Evolutionary conservation across 2,888 invertebrate genomes (phyloP).

Genomic region (Stenoptilia bipunctidactyla): DNA sequence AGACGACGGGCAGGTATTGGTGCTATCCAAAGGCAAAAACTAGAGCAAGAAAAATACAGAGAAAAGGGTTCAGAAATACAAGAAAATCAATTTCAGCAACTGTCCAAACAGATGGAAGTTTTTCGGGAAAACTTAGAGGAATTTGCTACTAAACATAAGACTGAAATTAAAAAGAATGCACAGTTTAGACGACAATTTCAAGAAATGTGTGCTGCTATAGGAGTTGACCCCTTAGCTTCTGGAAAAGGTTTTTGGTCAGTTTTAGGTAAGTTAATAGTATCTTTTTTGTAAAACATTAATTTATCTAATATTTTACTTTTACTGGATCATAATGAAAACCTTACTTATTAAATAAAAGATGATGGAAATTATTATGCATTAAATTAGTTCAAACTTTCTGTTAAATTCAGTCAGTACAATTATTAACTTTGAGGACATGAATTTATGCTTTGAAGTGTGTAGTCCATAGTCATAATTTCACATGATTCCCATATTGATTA

Average conservation of each 20-base stretch:
- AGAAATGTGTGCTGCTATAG: constrained; percentile 99
- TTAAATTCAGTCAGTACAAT: no score
- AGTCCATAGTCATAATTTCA: no score
- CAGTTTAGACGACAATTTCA: constrained; percentile 97
- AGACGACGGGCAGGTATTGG: constrained; percentile 88
- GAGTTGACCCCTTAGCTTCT: constrained; percentile 97
- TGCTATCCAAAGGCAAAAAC: constrained; percentile 89
- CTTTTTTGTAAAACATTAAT: background rate
- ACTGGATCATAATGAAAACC: no score
- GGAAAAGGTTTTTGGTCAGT: constrained; percentile 99
- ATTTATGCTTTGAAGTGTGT: no score
- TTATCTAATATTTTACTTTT: background rate
- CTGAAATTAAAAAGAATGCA: constrained; percentile 93
- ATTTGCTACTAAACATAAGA: constrained; percentile 95
- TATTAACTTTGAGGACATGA: no score
- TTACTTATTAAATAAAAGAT: no score
- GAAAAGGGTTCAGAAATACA: constrained; percentile 94
- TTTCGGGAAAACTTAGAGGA: constrained; percentile 94
- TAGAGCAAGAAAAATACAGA: constrained; percentile 90
- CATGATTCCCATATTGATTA: no score
- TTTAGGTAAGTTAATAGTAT: constrained; percentile 70
- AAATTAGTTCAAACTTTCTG: no score
- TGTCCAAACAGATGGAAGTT: constrained; percentile 94
- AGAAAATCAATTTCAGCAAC: constrained; percentile 91
- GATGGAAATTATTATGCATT: no score